Conservation (phyloP, 2,797 vertebrate genomes). For the Megalops cyprinoides region DNA sequence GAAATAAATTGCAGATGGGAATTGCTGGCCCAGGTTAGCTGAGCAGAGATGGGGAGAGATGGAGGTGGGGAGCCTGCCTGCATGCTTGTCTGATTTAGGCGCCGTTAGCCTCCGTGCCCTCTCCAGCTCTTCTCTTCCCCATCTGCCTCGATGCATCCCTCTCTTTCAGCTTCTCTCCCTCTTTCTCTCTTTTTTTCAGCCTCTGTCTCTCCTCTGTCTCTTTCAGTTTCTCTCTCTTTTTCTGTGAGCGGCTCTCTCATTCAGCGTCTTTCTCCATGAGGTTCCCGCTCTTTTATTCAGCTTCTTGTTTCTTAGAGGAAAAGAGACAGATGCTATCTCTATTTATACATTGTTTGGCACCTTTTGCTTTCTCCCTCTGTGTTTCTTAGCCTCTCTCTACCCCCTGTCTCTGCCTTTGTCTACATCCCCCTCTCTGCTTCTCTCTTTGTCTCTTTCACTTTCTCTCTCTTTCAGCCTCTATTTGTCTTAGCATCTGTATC, state of each 20-base stretch:
- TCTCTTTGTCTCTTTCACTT: no score
- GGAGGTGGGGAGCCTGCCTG: background rate
- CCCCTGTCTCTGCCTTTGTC: background rate
- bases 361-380: no score
- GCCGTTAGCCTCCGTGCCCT: background rate
- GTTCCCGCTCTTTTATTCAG: no score
- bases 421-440: background rate
- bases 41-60: background rate
- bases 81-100: background rate
- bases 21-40: background rate
- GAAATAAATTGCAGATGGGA: background rate
- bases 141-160: background rate
- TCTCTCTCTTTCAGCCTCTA: conserved; percentile 38
- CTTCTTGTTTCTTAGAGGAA: no score
- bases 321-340: no score
- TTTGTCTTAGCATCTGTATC: no score
- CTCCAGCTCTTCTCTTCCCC: background rate
- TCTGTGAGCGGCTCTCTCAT: no score
- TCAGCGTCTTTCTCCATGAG: no score
- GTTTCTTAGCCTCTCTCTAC: background rate
- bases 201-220: no score
- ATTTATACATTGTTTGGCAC: no score
- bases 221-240: no score
- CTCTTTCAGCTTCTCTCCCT: no score
- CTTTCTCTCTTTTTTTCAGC: background rate